Evolutionary conservation across 1,140 invertebrate species (phyloP), one percentile per base, ranked within the genome.

Genomic region (Dryas iulia): DNA sequence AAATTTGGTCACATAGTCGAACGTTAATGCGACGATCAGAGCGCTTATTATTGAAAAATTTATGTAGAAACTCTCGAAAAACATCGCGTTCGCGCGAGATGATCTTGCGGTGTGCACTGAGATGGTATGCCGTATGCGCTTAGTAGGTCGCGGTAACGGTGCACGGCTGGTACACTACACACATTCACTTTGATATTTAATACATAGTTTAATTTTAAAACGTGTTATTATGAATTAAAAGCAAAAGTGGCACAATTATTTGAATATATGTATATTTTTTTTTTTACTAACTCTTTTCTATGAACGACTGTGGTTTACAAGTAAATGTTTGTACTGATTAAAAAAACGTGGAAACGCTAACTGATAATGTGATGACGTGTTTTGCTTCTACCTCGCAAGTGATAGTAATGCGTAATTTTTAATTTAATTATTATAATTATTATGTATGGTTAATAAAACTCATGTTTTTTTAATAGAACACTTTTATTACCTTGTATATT

Each of bases 1-100:
- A 76, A 81, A 91, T 64, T 91, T 91, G 0, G 89, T 90, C 14
- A 89, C 78, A 74, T 91, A 91, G 67, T 91, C 89, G 61, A 89
- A 87, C 56, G 76, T 79, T 10, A 91, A 58, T 2, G 89, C 87
- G 21, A 83, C 57, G 24, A 91, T 81, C 3, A 91, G 60, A 10
- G 81, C 68, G 23, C 69, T 18, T 1, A 88, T 64, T 3, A 90
- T 72, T 18, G 73, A 67, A 61, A 87, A 54, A 72, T 91, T 91
- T 58, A 91, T 71, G 6, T 86, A 66, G 54, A 89, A 82, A 77
- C 87, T 91, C 82, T 91, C 89, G 75, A 90, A 90, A 59, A 90
- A 87, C 89, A 91, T 91, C 72, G 75, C 85, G 87, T 88, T 82
- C 81, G 74, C 68, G 62, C 80, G 62, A 67, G 53, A 61, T 81